Evolutionary conservation across 35 echinoderm and acorn worm genomes (phyloP).

Genomic region (Amphiura filiformis): DNA sequence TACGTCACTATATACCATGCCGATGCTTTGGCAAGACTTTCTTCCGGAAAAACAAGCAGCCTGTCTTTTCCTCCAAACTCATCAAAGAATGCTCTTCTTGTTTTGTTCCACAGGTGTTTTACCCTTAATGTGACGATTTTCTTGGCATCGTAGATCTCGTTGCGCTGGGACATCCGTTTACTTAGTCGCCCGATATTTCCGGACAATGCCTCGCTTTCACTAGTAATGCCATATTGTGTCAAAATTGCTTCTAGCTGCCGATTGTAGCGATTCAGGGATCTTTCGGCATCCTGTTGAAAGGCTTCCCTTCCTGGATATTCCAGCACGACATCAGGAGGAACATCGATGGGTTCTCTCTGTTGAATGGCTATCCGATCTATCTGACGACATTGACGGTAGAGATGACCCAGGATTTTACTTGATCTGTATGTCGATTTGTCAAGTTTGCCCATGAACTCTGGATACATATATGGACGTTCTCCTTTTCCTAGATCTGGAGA

Average conservation of each 20-base stretch:
- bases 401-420: not conserved
- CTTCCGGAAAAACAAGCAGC: not conserved
- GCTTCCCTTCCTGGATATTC: not conserved
- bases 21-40: not conserved
- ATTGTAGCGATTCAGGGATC: not conserved
- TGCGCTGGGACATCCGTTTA: not conserved
- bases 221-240: slow-evolving; percentile 18
- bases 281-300: not conserved
- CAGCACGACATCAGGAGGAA: not conserved
- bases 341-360: not conserved
- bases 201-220: slow-evolving; percentile 1
- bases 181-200: not conserved
- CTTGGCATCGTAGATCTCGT: slow-evolving; percentile 13
- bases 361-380: not conserved
- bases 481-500: slow-evolving; percentile 2
- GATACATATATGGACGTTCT: not conserved
- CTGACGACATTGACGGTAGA: slow-evolving; percentile 10
- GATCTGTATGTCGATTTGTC: slow-evolving; percentile 21
- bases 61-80: not conserved
- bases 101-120: not conserved
- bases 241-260: not conserved
- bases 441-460: slow-evolving; percentile 22
- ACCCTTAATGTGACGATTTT: not conserved
- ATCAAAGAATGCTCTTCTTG: not conserved
- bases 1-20: slow-evolving; percentile 11